Conservation (phyloP, 2,888 invertebrate genomes). For the Halocaridina rubra region DNA sequence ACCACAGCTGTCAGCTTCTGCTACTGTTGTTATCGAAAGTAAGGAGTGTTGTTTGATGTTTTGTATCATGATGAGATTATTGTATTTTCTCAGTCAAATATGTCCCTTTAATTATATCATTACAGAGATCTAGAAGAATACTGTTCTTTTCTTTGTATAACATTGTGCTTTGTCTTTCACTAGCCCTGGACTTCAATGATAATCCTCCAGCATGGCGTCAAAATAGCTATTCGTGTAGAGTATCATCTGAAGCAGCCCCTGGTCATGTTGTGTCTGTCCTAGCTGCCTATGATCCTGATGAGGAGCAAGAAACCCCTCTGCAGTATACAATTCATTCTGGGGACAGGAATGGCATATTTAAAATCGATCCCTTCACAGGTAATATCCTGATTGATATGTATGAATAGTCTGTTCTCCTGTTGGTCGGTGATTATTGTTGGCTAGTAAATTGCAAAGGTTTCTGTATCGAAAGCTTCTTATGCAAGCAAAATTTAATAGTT, state of each 20-base stretch:
- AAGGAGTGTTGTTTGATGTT: neutral
- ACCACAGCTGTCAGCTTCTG: constrained; percentile 41
- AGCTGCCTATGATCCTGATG: constrained; percentile 52
- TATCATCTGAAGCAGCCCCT: constrained; percentile 46
- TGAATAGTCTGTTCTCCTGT: too few relatives aligned
- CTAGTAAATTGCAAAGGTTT: too few relatives aligned
- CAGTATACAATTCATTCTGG: constrained; percentile 46
- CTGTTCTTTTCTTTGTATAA: too few relatives aligned
- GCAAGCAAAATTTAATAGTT: too few relatives aligned
- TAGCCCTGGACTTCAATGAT: constrained; percentile 63
- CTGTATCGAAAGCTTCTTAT: too few relatives aligned
- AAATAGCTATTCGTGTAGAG: constrained; percentile 38
- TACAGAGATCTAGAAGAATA: too few relatives aligned
- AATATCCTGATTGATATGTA: too few relatives aligned
- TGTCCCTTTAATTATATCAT: too few relatives aligned
- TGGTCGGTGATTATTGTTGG: too few relatives aligned
- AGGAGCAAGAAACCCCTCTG: constrained; percentile 6
- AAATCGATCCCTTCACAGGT: constrained; percentile 36
- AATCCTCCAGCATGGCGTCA: constrained; percentile 58
- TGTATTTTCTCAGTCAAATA: too few relatives aligned
- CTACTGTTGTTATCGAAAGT: constrained; percentile 46
- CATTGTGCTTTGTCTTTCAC: neutral
- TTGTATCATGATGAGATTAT: too few relatives aligned
- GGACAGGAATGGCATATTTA: constrained; percentile 32
- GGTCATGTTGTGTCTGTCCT: constrained; percentile 47